phyloP scores from a whole-genome alignment of 2,113 vertebrate genomes.

The Scomber scombrus region DNA sequence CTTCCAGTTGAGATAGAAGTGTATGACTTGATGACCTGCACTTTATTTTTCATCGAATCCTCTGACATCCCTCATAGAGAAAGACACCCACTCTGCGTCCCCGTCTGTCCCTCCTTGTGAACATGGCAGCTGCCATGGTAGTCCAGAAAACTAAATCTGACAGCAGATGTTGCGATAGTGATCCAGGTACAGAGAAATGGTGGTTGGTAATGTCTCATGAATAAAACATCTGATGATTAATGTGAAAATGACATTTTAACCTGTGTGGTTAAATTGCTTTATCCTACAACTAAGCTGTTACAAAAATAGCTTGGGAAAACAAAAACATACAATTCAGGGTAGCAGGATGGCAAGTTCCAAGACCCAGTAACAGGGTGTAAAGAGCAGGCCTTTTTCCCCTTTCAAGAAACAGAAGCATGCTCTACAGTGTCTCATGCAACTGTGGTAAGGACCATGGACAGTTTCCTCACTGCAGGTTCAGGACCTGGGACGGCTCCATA shows the following conservation, averaged over 20 bases:
- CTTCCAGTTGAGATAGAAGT: conserved; percentile 39
- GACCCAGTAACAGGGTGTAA: neutral
- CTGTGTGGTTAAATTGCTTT: neutral
- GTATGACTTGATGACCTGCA: conserved; percentile 39
- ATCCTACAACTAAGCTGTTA: neutral
- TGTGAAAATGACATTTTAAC: neutral
- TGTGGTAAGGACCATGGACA: neutral
- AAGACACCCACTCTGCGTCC: conserved; percentile 33
- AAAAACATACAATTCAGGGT: neutral
- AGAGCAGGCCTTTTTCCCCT: neutral
- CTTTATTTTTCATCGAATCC: conserved; percentile 55
- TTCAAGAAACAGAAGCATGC: neutral
- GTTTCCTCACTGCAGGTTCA: neutral
- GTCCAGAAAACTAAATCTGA: conserved; percentile 27
- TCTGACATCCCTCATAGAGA: conserved; percentile 54
- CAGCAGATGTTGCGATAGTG: conserved; percentile 23
- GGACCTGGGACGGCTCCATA: neutral
- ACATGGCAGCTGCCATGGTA: neutral
- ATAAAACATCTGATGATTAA: conserved; percentile 21
- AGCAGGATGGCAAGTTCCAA: neutral
- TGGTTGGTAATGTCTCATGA: conserved; percentile 27
- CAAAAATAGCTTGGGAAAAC: neutral
- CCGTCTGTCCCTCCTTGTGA: conserved; percentile 1
- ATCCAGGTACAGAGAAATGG: conserved; percentile 15
- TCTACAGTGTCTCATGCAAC: neutral